Evolutionary conservation across 2,888 invertebrate genomes (phyloP), one percentile per base, ranked within the genome.

Genomic region (Blastobasis adustella): DNA sequence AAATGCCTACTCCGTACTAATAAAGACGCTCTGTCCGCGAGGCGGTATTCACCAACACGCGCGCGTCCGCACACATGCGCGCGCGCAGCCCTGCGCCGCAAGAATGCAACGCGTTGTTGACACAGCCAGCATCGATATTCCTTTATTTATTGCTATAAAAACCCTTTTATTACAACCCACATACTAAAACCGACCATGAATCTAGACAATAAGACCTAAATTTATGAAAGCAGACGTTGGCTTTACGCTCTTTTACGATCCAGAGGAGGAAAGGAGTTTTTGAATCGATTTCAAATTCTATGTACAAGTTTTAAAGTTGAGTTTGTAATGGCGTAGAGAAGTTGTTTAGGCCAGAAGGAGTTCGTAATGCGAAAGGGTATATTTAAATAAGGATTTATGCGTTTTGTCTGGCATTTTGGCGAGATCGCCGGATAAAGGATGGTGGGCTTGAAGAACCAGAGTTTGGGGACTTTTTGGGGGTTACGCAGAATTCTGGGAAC

Each of bases 361-460:
- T 66, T 66, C 57, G 51, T 54, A 56, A 56, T 55, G 54, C 57
- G 10, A 58, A 65, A 71, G 69, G 76, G 80, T 84, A 87, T 84
- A 87, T 87, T 86, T 86, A 85, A 88, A 88, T 86, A 85, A 84
- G 83, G 86, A 87, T 87, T 88, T 88, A 88, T 86, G 86, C 78
- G 79, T 79, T 79, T 79, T 79, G 86, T 85, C 87, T 86, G 86
- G 82, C 74, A 74, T 85, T 85, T 86, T 82, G 84, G 86, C 83
- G 80, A 86, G 86, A 82, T 87, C 76, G 73, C 72, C 71, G 82
- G 87, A 86, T 87, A 84, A 85, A 76, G 79, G 70, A 75, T 73
- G 69, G 70, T 69, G 59, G 70, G 71, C 75, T 79, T 76, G 74
- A 79, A 82, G 81, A 79, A 61, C 64, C 71, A 76, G 8, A 43